Evolutionary conservation across 2,113 vertebrate genomes (phyloP).

Genomic region (Odocoileus hemionus): DNA sequence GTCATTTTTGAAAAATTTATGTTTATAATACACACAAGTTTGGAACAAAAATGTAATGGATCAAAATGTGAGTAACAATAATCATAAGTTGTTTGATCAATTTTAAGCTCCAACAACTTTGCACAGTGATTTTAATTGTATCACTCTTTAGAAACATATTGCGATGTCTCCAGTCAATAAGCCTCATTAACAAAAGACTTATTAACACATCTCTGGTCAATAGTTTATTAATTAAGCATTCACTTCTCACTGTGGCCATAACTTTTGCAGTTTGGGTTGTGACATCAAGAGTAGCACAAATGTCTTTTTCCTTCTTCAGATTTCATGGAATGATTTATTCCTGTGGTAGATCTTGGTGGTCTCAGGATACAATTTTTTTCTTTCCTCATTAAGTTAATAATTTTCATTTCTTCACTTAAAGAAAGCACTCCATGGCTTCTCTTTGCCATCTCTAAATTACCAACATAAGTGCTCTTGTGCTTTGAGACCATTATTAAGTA

Average conservation of each 20-base stretch:
- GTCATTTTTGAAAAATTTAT: background rate
- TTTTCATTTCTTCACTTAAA: background rate
- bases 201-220: background rate
- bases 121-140: background rate
- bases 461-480: background rate
- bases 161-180: background rate
- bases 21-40: background rate
- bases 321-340: background rate
- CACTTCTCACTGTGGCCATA: background rate
- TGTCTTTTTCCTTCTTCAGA: background rate
- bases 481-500: background rate
- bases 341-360: background rate
- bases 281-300: background rate
- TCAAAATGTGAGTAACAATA: background rate
- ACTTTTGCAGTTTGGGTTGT: background rate
- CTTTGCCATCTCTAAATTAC: background rate
- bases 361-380: too few relatives aligned
- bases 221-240: background rate
- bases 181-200: background rate
- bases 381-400: background rate
- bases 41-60: background rate
- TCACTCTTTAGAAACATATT: background rate
- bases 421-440: background rate
- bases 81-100: background rate
- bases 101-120: background rate